Percentiles rank a stretch among this genome's conserved stretches.
phyloP scores from a whole-genome alignment of 2,888 invertebrate species.

The Argyresthia goedartella region DNA sequence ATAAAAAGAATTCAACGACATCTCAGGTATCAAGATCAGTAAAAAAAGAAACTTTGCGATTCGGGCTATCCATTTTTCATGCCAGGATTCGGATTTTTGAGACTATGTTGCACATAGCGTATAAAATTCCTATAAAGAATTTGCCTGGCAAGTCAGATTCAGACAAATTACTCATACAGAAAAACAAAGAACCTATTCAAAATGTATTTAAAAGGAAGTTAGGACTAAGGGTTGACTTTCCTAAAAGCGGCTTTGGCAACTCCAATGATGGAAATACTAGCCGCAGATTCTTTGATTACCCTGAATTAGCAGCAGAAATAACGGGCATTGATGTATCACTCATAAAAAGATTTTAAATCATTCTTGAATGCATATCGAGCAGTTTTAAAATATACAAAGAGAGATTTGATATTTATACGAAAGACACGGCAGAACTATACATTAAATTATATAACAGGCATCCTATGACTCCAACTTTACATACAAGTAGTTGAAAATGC shows the following conservation, averaged over 20 bases:
- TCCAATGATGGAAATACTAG: slow-evolving; percentile 26
- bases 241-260: slow-evolving; percentile 23
- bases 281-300: slow-evolving; percentile 24
- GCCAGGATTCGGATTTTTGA: slow-evolving; percentile 16
- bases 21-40: neutral
- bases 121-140: slow-evolving; percentile 17
- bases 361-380: slow-evolving; percentile 22
- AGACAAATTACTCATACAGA: slow-evolving; percentile 9
- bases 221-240: slow-evolving; percentile 24
- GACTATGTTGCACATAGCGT: slow-evolving; percentile 13
- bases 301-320: slow-evolving; percentile 20
- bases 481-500: neutral
- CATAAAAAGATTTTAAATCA: slow-evolving; percentile 22
- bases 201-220: slow-evolving; percentile 14
- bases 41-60: slow-evolving; percentile 13
- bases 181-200: slow-evolving; percentile 13
- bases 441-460: slow-evolving; percentile 22
- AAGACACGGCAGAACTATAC: slow-evolving; percentile 19
- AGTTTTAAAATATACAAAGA: slow-evolving; percentile 14
- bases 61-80: slow-evolving; percentile 25
- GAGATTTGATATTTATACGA: slow-evolving; percentile 15
- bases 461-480: neutral
- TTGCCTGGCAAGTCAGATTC: slow-evolving; percentile 13
- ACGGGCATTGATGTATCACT: slow-evolving; percentile 21
- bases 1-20: slow-evolving; percentile 26